Evolutionary conservation across 2,888 invertebrate species (phyloP).

Genomic region (Lasioglossum leucozonium): DNA sequence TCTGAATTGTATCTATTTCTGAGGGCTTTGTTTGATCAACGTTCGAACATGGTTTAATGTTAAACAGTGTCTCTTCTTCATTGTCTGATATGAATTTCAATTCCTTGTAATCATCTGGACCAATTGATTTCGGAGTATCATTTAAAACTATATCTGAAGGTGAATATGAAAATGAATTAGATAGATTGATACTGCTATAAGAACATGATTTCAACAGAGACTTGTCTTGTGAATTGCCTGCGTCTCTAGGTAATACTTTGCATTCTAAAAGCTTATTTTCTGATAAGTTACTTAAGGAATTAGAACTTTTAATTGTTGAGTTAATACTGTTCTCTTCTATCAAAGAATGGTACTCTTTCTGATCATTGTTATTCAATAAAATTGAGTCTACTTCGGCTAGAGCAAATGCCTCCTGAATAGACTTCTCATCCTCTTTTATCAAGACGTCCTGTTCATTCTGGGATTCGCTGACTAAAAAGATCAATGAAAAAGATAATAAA

Average conservation of each 20-base stretch:
- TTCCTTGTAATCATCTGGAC: background rate
- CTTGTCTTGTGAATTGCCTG: constrained; percentile 8
- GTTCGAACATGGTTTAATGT: background rate
- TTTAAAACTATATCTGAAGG: constrained; percentile 11
- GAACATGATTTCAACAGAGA: constrained; percentile 39
- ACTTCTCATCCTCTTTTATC: background rate
- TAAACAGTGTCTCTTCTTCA: constrained; percentile 37
- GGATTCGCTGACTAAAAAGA: constrained; percentile 13
- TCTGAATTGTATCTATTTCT: background rate
- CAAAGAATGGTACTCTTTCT: background rate
- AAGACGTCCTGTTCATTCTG: background rate
- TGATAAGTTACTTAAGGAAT: constrained; percentile 29
- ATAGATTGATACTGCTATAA: constrained; percentile 13
- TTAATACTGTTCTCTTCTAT: constrained; percentile 42
- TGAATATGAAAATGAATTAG: constrained; percentile 17
- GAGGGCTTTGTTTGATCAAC: background rate
- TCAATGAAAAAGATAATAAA: background rate
- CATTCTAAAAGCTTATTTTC: constrained; percentile 23
- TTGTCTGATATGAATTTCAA: background rate
- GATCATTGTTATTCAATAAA: constrained; percentile 23
- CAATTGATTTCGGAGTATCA: background rate
- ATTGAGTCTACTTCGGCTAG: constrained; percentile 21
- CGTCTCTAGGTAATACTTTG: background rate
- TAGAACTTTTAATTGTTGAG: constrained; percentile 17
- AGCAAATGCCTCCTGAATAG: background rate